Percentiles rank a stretch among this genome's conserved stretches.
These are phyloP conservation scores for Tenualosa ilisha DNA, from an alignment of 2,797 vertebrate genomes.

Conservation along the genomic window DNA sequence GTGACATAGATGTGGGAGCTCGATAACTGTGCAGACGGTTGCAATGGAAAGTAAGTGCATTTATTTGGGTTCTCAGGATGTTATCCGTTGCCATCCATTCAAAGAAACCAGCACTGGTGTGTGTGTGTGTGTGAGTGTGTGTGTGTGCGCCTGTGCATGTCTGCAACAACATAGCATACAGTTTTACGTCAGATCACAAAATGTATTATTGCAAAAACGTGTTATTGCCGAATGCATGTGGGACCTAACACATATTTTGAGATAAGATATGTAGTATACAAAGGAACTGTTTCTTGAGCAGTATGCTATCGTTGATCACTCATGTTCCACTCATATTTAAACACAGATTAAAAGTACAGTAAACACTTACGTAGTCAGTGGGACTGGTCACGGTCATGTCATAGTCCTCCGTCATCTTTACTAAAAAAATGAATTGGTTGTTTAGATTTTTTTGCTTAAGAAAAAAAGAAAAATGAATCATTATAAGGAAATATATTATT, in stretches of 20 bases:
- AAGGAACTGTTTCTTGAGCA: not conserved
- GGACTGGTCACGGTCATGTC: not conserved
- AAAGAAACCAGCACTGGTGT: not conserved
- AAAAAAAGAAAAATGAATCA: not conserved
- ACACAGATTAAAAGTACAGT: too few species aligned
- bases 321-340: too few species aligned
- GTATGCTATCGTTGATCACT: too few species aligned
- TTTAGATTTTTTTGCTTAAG: not conserved
- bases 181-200: too few species aligned
- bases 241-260: too few species aligned
- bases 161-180: not conserved
- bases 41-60: not conserved
- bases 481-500: too few species aligned
- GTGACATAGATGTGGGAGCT: conserved; percentile 22
- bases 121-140: too few species aligned
- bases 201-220: too few species aligned
- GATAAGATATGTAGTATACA: too few species aligned
- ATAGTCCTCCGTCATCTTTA: conserved; percentile 20
- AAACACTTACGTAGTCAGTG: conserved; percentile 37
- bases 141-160: not conserved
- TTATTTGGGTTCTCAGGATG: not conserved
- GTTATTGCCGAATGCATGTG: too few species aligned
- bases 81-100: not conserved
- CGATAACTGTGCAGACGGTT: conserved; percentile 27
- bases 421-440: conserved; percentile 3